Conservation (phyloP, 1,140 invertebrate species). For the Orchestia grillus region DNA sequence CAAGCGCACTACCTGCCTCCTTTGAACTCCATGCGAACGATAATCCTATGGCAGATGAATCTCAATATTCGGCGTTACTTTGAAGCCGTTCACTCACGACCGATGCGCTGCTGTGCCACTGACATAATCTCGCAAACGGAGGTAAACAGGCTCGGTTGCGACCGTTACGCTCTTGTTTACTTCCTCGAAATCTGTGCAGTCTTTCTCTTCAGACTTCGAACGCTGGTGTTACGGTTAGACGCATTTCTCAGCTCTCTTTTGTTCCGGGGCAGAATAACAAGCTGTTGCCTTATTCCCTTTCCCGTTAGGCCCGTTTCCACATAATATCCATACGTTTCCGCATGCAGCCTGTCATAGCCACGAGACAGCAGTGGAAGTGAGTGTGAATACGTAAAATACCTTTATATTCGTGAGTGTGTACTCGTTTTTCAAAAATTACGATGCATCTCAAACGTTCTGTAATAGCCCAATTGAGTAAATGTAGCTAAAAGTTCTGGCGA, state of each 20-base stretch:
- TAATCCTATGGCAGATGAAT: conserved; percentile 6
- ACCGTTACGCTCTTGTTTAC: conserved; percentile 40
- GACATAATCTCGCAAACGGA: conserved; percentile 45
- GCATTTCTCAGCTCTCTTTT: conserved; percentile 12
- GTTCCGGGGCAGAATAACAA: conserved; percentile 25
- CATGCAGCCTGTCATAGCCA: neutral
- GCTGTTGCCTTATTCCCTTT: neutral
- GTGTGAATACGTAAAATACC: neutral
- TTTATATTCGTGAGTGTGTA: neutral
- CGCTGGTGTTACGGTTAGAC: conserved; percentile 38
- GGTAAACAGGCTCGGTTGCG: neutral
- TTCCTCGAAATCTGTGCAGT: conserved; percentile 27
- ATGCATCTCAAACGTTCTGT: neutral
- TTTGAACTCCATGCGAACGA: neutral
- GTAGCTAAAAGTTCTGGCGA: neutral
- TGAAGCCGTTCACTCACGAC: neutral
- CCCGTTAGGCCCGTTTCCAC: neutral
- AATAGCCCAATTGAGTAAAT: neutral
- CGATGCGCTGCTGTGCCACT: neutral
- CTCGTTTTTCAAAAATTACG: neutral
- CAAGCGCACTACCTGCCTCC: conserved; percentile 4
- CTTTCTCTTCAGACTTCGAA: neutral
- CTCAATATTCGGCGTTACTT: conserved; percentile 40
- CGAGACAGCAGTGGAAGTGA: neutral
- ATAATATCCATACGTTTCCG: neutral